Conservation (phyloP, 2,888 invertebrate species). For the Cheilosia pagana region DNA sequence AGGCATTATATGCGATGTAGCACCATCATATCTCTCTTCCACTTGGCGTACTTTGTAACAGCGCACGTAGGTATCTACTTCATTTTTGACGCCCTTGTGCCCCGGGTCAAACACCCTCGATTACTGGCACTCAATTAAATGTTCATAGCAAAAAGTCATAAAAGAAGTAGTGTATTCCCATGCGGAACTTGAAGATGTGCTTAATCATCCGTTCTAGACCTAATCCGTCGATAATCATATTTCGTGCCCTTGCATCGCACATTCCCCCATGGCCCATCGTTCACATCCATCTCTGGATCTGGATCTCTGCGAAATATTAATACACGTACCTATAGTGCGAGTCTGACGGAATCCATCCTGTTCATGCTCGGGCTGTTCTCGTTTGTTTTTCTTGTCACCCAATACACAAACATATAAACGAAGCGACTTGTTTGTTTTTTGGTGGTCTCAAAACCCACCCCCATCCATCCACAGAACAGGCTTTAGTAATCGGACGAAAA, state of each 20-base stretch:
- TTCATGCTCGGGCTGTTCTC: slow-evolving; percentile 26
- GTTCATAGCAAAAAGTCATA: slow-evolving; percentile 45
- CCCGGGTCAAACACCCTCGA: slow-evolving; percentile 32
- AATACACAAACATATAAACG: slow-evolving; percentile 22
- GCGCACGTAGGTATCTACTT: not conserved
- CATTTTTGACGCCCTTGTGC: not conserved
- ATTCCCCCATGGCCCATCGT: slow-evolving; percentile 1
- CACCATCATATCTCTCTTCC: not conserved
- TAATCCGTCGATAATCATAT: slow-evolving; percentile 61
- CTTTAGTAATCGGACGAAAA: not conserved
- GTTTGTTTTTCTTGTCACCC: slow-evolving; percentile 42
- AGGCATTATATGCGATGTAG: too few relatives aligned
- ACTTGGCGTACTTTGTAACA: not conserved
- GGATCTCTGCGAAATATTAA: slow-evolving; percentile 25
- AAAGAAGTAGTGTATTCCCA: slow-evolving; percentile 26
- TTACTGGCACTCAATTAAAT: slow-evolving; percentile 52
- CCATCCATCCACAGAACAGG: not conserved
- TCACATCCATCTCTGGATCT: not conserved
- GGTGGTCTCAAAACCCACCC: not conserved
- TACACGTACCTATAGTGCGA: not conserved
- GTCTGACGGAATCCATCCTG: slow-evolving; percentile 42
- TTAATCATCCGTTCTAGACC: slow-evolving; percentile 58
- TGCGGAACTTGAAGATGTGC: slow-evolving; percentile 36
- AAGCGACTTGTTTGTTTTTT: not conserved
- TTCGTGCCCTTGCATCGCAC: slow-evolving; percentile 18